Base-by-base conservation (phyloP, 2,888 invertebrate genomes). In the Idaea biselata region DNA sequence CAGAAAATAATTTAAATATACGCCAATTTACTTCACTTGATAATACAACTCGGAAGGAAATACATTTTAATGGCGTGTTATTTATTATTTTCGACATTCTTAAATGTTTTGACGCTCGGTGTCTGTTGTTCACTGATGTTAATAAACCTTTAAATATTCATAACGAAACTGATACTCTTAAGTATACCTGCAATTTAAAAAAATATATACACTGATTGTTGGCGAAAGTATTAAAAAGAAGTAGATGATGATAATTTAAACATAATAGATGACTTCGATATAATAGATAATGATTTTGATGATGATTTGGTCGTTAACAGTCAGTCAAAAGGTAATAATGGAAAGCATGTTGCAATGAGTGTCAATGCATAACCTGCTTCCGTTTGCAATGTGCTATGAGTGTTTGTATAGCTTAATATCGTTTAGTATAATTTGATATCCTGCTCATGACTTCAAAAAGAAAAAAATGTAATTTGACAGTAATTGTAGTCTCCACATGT, bases 301-400 rank as follows among this genome's bases (percentile, higher is more conserved):
- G 25, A 25, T 25, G 25, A 25, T 25, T 25, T 59, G 18, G 53
- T 59, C 55, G 65, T 61, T 66, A 64, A 68, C 67, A 70, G 70
- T 74, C 73, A 74, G 72, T 71, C 61, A 25, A 25, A 25, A 25
- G 25, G 25, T 60, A 69, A 69, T 70, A 58, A 59, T 58, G 63
- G 64, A 66, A 66, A 80, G 84, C 84, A 84, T 84, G 84, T 75
- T 72, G 81, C 82, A 73, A 73, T 83, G 75, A 78, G 75, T 78
- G 73, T 77, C 70, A 67, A 78, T 68, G 79, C 82, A 79, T 79
- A 71, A 74, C 72, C 68, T 72, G 84, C 84, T 83, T 84, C 73
- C 73, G 77, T 77, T 76, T 81, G 80, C 81, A 76, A 80, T 80
- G 79, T 82, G 79, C 77, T 79, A 74, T 80, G 80, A 73, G 81